Evolutionary conservation across 2,888 invertebrate genomes (phyloP).

Genomic region (Diaphora mendica): DNA sequence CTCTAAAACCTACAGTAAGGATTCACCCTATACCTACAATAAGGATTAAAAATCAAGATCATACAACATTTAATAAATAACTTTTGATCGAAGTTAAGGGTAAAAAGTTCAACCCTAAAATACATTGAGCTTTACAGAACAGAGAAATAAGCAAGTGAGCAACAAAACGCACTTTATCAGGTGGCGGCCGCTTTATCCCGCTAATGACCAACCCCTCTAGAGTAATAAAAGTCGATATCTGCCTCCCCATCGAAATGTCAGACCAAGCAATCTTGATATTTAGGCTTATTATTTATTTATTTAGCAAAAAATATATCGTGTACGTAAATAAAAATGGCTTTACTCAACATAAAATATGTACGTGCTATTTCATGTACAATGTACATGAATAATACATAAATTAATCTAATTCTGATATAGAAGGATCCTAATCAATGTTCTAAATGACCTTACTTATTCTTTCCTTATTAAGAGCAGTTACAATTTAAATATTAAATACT

Average conservation of each 20-base stretch:
- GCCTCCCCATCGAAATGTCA: constrained; percentile 61
- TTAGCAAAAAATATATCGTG: not conserved
- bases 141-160: constrained; percentile 78
- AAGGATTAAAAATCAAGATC: not conserved
- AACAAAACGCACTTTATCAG: constrained; percentile 87
- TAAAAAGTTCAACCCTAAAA: constrained; percentile 53
- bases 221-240: constrained; percentile 86
- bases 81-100: constrained; percentile 43
- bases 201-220: constrained; percentile 85
- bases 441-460: not conserved
- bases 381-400: not conserved
- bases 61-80: constrained; percentile 35
- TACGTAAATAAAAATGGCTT: not conserved
- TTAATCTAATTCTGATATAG: not conserved
- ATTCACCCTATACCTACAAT: no score
- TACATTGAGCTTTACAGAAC: constrained; percentile 56
- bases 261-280: constrained; percentile 66
- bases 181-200: constrained; percentile 85
- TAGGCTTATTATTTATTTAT: no score
- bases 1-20: not conserved
- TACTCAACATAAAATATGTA: not conserved
- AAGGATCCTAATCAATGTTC: not conserved
- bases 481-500: no score
- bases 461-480: not conserved
- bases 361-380: not conserved